phyloP scores from a whole-genome alignment of 2,113 vertebrate genomes.

The Hipposideros armiger region DNA sequence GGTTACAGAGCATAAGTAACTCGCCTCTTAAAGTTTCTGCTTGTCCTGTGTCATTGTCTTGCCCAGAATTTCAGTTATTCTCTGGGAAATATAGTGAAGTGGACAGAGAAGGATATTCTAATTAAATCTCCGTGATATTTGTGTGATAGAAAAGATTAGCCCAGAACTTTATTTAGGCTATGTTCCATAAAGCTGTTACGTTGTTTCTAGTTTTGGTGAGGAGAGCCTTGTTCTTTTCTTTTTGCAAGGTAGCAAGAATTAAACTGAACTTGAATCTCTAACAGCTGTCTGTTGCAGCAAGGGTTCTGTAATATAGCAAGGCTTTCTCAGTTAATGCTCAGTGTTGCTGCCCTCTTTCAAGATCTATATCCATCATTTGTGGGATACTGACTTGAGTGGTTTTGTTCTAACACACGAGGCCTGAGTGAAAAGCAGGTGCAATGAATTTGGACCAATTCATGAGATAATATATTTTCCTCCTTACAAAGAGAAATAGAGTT shows the following conservation, averaged over 20 bases:
- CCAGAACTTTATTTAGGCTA: neutral
- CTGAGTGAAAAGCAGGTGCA: neutral
- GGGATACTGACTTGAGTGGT: neutral
- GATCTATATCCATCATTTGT: neutral
- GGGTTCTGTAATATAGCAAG: neutral
- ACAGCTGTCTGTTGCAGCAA: neutral
- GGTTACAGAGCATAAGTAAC: neutral
- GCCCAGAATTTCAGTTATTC: neutral
- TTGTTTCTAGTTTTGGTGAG: neutral
- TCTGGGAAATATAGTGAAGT: neutral
- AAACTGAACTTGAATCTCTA: neutral
- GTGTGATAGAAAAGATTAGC: neutral
- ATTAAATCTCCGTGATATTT: neutral
- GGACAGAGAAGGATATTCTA: neutral
- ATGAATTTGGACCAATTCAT: neutral
- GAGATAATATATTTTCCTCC: neutral
- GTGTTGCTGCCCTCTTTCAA: neutral
- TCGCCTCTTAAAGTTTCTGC: neutral
- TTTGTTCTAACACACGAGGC: neutral
- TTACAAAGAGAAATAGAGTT: constrained; percentile 40
- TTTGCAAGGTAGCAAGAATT: neutral
- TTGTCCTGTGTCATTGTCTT: neutral
- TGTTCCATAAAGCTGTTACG: neutral
- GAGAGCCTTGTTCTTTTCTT: neutral
- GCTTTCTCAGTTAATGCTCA: neutral